These are phyloP conservation scores for Indri indri DNA, from an alignment of 2,113 vertebrate species.

Conservation along the genomic window DNA sequence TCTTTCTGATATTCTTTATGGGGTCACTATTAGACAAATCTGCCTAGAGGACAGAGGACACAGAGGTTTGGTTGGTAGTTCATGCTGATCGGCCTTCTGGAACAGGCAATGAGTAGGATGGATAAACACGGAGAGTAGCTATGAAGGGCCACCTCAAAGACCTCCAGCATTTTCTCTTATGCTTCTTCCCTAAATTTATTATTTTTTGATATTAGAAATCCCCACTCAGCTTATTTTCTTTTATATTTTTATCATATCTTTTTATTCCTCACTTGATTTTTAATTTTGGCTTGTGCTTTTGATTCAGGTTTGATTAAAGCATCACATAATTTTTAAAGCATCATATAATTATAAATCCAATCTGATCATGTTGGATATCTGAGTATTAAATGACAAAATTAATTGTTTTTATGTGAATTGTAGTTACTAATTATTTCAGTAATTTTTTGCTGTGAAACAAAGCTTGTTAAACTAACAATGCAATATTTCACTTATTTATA, in stretches of 20 bases:
- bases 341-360: neutral
- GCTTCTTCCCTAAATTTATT: neutral
- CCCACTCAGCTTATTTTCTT: neutral
- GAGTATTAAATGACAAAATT: neutral
- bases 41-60: neutral
- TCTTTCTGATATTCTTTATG: neutral
- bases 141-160: neutral
- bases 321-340: neutral
- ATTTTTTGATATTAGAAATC: neutral
- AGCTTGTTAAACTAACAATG: neutral
- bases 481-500: neutral
- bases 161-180: neutral
- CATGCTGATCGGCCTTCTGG: neutral
- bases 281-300: neutral
- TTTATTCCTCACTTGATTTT: neutral
- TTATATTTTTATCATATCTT: neutral
- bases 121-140: neutral
- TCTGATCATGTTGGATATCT: neutral
- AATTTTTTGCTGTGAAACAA: neutral
- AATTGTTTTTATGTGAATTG: neutral
- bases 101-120: neutral
- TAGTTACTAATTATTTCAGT: neutral
- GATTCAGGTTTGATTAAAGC: neutral
- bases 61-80: neutral
- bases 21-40: neutral